These are phyloP conservation scores for Pegoplata infirma DNA, from an alignment of 2,888 invertebrate species.

Conservation along the genomic window DNA sequence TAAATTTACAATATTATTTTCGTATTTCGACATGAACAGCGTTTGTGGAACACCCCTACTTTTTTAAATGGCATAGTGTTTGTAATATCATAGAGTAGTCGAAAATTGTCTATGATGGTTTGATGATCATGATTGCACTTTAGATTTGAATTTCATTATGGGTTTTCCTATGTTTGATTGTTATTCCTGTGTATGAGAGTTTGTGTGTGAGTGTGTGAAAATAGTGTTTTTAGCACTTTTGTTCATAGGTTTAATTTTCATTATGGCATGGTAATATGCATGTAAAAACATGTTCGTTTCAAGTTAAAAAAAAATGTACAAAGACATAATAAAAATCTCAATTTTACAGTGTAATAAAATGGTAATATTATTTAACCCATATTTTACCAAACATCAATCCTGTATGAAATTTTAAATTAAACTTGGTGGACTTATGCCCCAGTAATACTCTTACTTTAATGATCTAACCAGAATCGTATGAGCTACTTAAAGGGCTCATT, in stretches of 20 bases:
- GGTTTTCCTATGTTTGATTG: slow-evolving; percentile 16
- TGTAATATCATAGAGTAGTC: slow-evolving; percentile 5
- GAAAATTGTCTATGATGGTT: slow-evolving; percentile 38
- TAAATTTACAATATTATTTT: too few species aligned
- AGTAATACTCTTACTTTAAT: too few species aligned
- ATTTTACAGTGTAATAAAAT: too few species aligned
- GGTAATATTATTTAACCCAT: too few species aligned
- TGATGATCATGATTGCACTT: slow-evolving; percentile 43
- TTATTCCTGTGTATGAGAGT: not conserved
- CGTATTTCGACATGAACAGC: too few species aligned
- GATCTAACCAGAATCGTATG: too few species aligned
- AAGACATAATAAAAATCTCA: not conserved
- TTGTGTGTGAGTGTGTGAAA: not conserved
- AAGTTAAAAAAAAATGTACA: not conserved
- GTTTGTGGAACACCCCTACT: not conserved
- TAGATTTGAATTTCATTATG: slow-evolving; percentile 41
- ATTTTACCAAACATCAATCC: not conserved
- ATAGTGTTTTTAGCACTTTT: not conserved
- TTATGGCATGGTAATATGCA: slow-evolving; percentile 10
- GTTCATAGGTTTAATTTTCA: slow-evolving; percentile 11
- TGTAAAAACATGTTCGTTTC: not conserved
- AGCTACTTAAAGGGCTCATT: too few species aligned
- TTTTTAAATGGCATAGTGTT: not conserved
- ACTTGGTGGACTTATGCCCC: too few species aligned
- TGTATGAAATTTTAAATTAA: not conserved